Base-by-base conservation (phyloP, 2,888 invertebrate genomes). In the Euzophera pinguis region DNA sequence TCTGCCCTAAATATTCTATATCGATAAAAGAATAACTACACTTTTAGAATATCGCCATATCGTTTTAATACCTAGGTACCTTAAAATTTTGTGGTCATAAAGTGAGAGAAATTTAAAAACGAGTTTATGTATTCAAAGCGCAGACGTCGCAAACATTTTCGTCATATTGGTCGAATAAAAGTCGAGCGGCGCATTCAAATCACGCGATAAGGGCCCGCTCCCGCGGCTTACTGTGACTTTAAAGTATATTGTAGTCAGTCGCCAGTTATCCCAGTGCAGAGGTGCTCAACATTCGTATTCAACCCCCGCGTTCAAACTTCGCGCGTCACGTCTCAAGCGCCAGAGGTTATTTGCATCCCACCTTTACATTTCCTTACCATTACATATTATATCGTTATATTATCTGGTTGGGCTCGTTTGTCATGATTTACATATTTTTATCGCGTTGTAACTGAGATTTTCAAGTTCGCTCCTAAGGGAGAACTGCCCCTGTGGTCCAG, bases 141-240 rank as follows among this genome's bases (percentile, higher is more conserved):
- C 77, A 81, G 72, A 71, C 62, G 73, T 75, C 70, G 73, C 75
- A 76, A 80, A 78, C 75, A 81, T 82, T 82, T 79, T 75, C 73
- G 76, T 80, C 78, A 79, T 80, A 80, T 81, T 81, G 77, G 79
- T 77, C 73, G 74, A 77, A 76, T 81, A 81, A 81, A 81, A 81
- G 65, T 75, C 59, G 55, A 47, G 41, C 56, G 65, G 57, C 62
- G 67, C 67, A 84, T 82, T 82, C 84, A 72, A 75, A 78, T 78
- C 84, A 84, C 83, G 83, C 73, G 81, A 81, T 81, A 81, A 83
- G 81, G 81, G 79, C 70, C 72, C 71, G 74, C 77, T 76, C 75
- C 58, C 63, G 65, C 62, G 73, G 76, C 79, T 82, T 77, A 80
- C 76, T 69, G 61, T 62, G 74, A 78, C 78, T 83, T 78, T 79